Evolutionary conservation across 2,113 vertebrate genomes (phyloP).

Genomic region (Lagopus muta): DNA sequence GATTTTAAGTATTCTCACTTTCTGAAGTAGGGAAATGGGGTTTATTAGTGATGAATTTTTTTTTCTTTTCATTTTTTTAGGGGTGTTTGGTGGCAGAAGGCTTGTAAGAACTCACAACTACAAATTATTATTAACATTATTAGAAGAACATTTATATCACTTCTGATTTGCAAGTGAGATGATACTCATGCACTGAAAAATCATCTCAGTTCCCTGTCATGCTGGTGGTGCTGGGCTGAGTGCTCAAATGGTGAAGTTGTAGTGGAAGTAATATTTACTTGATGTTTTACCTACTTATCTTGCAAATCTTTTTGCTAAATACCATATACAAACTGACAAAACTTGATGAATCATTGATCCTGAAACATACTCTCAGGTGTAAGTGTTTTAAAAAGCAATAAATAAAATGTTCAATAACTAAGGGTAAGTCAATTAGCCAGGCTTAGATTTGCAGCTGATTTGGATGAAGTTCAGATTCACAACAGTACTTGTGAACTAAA

Average conservation of each 20-base stretch:
- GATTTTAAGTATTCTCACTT: background rate
- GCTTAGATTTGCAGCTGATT: background rate
- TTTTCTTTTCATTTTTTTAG: no score
- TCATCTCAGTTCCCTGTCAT: background rate
- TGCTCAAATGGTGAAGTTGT: background rate
- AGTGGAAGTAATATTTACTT: background rate
- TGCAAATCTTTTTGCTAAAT: background rate
- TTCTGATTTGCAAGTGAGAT: background rate
- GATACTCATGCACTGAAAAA: background rate
- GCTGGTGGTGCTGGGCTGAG: background rate
- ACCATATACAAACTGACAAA: rapidly evolving
- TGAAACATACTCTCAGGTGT: background rate
- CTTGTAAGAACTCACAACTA: background rate
- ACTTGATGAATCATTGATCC: background rate
- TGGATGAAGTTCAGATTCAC: background rate
- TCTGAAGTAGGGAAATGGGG: background rate
- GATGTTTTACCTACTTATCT: background rate
- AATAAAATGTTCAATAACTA: background rate
- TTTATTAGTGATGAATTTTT: background rate
- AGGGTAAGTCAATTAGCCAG: background rate
- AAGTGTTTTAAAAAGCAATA: background rate
- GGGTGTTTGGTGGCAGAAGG: background rate
- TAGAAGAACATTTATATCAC: background rate
- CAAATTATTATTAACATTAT: background rate
- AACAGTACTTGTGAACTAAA: conserved; percentile 2